Evolutionary conservation across 2,797 vertebrate genomes (phyloP), one percentile per base, ranked within the genome.

Genomic region (Psittacula derbiana): DNA sequence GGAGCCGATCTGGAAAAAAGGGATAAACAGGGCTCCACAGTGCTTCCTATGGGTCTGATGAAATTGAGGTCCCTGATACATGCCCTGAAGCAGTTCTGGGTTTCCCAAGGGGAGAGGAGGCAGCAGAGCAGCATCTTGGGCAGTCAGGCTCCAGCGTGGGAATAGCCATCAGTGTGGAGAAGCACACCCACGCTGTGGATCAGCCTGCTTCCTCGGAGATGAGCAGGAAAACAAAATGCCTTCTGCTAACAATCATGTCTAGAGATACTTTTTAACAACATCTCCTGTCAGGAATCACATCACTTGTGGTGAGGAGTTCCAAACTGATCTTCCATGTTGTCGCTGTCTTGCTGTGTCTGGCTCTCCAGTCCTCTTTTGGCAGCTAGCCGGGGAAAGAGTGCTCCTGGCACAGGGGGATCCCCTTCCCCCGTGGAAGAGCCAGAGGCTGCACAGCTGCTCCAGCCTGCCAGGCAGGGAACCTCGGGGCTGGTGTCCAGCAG

Each of bases 351-450:
- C 38, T 65, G 38, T 43, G 21, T 62, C 60, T 52, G 44, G 31
- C 49, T 61, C 28, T 69, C 46, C 55, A 38, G 31, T 36, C 69
- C 8, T 58, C n/a, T 28, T 57, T 65, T 0, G 0, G 25, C 79
- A 89, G 50, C 17, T 8, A 36, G 58, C 2, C 0, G 0, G 21
- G 43, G 17, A 10, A 43, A 52, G 55, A 31, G 49, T 13, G 7
- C 28, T 69, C 12, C 75, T 52, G 75, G 62, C 4, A 0, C 31
- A 52, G 13, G 13, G 40, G 36, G 33, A 38, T 81, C 41, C 58
- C 4, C 0, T 3, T 79, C 3, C 9, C 58, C 49, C 1, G 1
- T 47, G 64, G 53, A 47, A 41, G n/a, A 64, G 19, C 23, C 8
- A 3, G 78, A 44, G 10, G 43, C 65, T 64, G 38, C 78, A 31